Percentiles rank a stretch among this genome's conserved stretches.
Evolutionary conservation across 1,140 invertebrate genomes (phyloP).

Genomic region (Megalopta genalis): DNA sequence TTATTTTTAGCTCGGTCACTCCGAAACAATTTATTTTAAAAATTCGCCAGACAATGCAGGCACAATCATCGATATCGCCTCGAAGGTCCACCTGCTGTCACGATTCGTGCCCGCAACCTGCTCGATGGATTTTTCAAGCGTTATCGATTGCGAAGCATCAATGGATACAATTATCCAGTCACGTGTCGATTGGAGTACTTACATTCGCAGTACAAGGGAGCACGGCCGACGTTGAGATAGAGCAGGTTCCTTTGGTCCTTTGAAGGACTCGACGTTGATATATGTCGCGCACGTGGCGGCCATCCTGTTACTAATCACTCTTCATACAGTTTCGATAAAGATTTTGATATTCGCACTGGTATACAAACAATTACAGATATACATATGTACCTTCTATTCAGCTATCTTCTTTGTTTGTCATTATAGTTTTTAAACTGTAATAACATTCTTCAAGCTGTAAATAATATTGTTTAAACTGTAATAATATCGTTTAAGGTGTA

Average conservation of each 20-base stretch:
- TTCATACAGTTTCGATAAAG: not conserved
- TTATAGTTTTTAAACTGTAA: too few species aligned
- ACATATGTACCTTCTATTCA: too few species aligned
- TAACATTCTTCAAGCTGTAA: too few species aligned
- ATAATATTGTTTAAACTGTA: too few species aligned
- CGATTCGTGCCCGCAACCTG: conserved; percentile 39
- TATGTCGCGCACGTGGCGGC: conserved; percentile 68
- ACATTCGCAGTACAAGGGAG: conserved; percentile 4
- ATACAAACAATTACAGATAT: too few species aligned
- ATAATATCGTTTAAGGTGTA: too few species aligned
- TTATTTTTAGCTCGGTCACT: not conserved
- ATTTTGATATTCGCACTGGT: too few species aligned
- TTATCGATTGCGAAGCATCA: conserved; percentile 55
- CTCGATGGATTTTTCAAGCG: conserved; percentile 26
- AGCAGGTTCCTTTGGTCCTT: conserved; percentile 63
- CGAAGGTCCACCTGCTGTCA: conserved; percentile 19
- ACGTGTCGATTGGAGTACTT: conserved; percentile 61
- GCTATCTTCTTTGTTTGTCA: too few species aligned
- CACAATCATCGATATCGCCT: conserved; percentile 8
- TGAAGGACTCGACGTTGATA: conserved; percentile 63
- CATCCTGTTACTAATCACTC: not conserved
- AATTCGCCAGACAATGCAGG: not conserved
- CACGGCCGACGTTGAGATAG: conserved; percentile 36
- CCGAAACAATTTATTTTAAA: not conserved
- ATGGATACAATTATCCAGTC: conserved; percentile 70